Conservation (phyloP, 2,888 invertebrate species). For the Gisinianus flammeolus region DNA sequence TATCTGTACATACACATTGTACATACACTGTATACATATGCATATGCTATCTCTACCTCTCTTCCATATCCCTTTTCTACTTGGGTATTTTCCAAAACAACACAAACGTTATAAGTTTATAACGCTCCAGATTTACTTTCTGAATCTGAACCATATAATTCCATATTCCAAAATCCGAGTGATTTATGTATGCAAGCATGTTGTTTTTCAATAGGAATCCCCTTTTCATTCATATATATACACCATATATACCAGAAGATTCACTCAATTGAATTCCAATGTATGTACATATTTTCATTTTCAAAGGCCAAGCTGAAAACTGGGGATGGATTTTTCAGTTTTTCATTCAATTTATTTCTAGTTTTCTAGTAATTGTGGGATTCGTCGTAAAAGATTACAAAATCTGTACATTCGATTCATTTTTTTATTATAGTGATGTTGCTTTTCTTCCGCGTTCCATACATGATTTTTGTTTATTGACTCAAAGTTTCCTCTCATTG, state of each 20-base stretch:
- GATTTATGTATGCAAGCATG: neutral
- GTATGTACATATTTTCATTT: neutral
- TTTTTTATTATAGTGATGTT: no score
- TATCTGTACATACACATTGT: neutral
- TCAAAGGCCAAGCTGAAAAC: neutral
- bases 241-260: neutral
- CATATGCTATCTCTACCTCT: neutral
- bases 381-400: no score
- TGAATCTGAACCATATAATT: neutral
- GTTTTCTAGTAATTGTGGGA: neutral
- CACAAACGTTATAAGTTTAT: neutral
- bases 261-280: no score
- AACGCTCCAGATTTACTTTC: neutral
- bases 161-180: neutral
- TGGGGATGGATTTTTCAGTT: neutral
- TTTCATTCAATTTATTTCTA: neutral
- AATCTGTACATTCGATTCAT: no score
- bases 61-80: neutral
- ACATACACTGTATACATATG: neutral
- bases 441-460: no score
- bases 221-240: slow-evolving; percentile 3
- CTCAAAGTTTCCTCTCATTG: no score
- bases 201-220: neutral
- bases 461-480: no score
- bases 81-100: neutral